Conservation (phyloP, 2,113 vertebrate genomes). For the Catharus minimus region DNA sequence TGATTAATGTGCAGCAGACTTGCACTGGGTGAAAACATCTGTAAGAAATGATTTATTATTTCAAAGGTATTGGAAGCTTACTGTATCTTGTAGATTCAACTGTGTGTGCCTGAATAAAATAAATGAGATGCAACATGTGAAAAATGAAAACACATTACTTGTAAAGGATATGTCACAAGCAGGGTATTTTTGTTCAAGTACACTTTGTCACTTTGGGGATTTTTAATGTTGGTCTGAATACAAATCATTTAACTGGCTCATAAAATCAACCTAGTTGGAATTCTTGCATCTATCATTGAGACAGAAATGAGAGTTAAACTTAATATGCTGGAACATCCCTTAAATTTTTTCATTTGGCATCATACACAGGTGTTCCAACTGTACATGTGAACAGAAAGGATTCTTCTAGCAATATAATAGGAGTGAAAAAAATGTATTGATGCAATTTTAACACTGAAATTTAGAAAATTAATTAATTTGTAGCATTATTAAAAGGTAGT, state of each 20-base stretch:
- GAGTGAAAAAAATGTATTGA: neutral
- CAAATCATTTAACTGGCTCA: slow-evolving; percentile 81
- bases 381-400: neutral
- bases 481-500: neutral
- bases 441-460: neutral
- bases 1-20: slow-evolving; percentile 85
- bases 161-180: slow-evolving; percentile 78
- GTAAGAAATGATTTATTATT: slow-evolving; percentile 88
- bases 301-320: slow-evolving; percentile 79
- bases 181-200: slow-evolving; percentile 81
- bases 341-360: slow-evolving; percentile 68
- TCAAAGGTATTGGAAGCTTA: slow-evolving; percentile 75
- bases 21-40: slow-evolving; percentile 78
- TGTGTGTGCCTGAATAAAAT: slow-evolving; percentile 80
- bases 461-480: neutral
- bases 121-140: slow-evolving; percentile 88
- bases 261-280: slow-evolving; percentile 78
- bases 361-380: slow-evolving; percentile 45
- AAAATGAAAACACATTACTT: slow-evolving; percentile 84
- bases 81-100: slow-evolving; percentile 78
- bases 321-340: slow-evolving; percentile 79
- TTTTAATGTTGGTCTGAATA: slow-evolving; percentile 79
- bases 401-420: neutral
- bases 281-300: slow-evolving; percentile 81
- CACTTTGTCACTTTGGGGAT: slow-evolving; percentile 78